Percentiles rank a stretch among this genome's conserved stretches.
These are phyloP conservation scores for Numenius arquata DNA, from an alignment of 2,113 vertebrate species.

Conservation along the genomic window DNA sequence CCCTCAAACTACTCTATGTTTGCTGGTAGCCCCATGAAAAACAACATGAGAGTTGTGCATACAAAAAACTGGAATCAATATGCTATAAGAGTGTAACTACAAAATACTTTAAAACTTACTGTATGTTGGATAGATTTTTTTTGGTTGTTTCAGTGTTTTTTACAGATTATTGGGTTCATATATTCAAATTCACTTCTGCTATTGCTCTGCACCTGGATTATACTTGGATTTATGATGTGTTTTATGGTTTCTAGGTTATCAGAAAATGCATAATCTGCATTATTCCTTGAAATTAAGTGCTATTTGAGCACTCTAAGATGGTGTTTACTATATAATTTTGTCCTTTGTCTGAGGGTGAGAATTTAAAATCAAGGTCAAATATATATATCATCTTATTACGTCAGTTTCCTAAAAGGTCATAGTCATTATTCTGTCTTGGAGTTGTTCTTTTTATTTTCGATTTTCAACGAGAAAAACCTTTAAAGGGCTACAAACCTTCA, in stretches of 20 bases:
- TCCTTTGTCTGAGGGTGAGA: neutral
- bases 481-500: neutral
- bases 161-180: neutral
- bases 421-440: neutral
- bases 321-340: neutral
- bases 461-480: neutral
- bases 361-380: neutral
- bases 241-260: neutral
- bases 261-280: neutral
- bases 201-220: neutral
- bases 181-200: neutral
- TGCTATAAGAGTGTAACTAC: neutral
- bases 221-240: neutral
- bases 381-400: neutral
- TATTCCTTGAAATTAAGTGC: neutral
- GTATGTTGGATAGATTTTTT: neutral
- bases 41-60: neutral
- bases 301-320: neutral
- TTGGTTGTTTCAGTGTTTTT: neutral
- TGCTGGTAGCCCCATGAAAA: neutral
- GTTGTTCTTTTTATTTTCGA: neutral
- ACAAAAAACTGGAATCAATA: neutral
- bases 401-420: neutral
- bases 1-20: neutral
- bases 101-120: neutral